These are phyloP conservation scores for Gryllus longicercus DNA, from an alignment of 2,888 invertebrate species.

Conservation along the genomic window DNA sequence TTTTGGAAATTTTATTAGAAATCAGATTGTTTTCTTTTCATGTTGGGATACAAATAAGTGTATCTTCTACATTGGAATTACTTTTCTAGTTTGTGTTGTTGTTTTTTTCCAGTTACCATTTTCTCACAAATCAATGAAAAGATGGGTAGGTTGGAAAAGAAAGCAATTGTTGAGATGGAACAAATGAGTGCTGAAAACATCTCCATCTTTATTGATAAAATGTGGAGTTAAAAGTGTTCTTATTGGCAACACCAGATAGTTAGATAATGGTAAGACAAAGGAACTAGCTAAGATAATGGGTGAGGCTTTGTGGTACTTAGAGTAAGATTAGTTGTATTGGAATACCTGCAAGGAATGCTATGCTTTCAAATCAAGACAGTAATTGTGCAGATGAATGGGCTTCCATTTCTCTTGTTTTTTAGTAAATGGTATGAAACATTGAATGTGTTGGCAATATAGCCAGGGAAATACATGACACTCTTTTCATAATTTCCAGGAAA, in stretches of 20 bases:
- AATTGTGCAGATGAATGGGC: not conserved
- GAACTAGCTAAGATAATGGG: not conserved
- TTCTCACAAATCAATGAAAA: not conserved
- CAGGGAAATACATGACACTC: no score
- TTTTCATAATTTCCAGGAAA: not conserved
- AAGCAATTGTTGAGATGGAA: not conserved
- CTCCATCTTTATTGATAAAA: no score
- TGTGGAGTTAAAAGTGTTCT: no score
- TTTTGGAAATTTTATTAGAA: conserved; percentile 11
- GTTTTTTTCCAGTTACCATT: conserved; percentile 9
- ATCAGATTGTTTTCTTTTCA: not conserved
- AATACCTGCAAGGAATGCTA: not conserved
- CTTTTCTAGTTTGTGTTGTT: not conserved
- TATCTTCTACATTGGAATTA: conserved; percentile 9
- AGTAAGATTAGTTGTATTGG: not conserved
- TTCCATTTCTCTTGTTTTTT: conserved; percentile 1
- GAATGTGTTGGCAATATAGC: no score
- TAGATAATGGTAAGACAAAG: no score
- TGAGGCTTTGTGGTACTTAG: not conserved
- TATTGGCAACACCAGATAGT: no score
- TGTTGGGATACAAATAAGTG: not conserved
- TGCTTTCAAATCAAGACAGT: not conserved
- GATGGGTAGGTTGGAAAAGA: not conserved
- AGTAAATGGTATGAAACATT: not conserved
- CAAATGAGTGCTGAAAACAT: not conserved